Evolutionary conservation across 2,797 vertebrate genomes (phyloP).

Genomic region (Notolepis coatsorum): DNA sequence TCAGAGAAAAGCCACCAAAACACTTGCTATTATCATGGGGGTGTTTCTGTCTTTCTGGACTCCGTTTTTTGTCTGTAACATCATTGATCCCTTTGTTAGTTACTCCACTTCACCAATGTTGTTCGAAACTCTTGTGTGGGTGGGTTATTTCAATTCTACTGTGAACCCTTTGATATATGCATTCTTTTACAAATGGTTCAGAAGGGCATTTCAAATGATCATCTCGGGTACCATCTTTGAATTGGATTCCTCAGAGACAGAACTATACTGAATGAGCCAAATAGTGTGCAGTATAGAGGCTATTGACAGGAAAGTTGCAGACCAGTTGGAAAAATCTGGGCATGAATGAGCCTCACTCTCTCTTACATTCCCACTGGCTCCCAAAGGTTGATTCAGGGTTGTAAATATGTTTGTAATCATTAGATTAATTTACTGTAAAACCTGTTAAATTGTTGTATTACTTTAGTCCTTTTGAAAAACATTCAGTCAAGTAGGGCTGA

Average conservation of each 20-base stretch:
- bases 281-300: too few relatives aligned
- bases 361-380: too few relatives aligned
- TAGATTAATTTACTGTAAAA: too few relatives aligned
- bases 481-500: too few relatives aligned
- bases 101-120: slow-evolving; percentile 44
- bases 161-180: slow-evolving; percentile 66
- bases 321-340: too few relatives aligned
- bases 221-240: slow-evolving; percentile 33
- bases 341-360: too few relatives aligned
- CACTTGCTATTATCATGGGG: slow-evolving; percentile 48
- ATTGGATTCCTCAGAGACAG: slow-evolving; percentile 25
- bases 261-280: slow-evolving; percentile 32
- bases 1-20: slow-evolving; percentile 48
- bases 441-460: too few relatives aligned
- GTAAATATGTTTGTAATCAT: too few relatives aligned
- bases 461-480: too few relatives aligned
- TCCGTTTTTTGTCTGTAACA: slow-evolving; percentile 63
- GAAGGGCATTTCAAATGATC: slow-evolving; percentile 58
- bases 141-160: slow-evolving; percentile 66
- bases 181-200: slow-evolving; percentile 70
- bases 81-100: slow-evolving; percentile 48
- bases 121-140: slow-evolving; percentile 52
- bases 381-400: too few relatives aligned
- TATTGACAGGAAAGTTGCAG: too few relatives aligned
- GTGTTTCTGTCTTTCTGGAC: slow-evolving; percentile 54